Evolutionary conservation across 2,888 invertebrate species (phyloP), one percentile per base, ranked within the genome.

Genomic region (Melipona beecheii): DNA sequence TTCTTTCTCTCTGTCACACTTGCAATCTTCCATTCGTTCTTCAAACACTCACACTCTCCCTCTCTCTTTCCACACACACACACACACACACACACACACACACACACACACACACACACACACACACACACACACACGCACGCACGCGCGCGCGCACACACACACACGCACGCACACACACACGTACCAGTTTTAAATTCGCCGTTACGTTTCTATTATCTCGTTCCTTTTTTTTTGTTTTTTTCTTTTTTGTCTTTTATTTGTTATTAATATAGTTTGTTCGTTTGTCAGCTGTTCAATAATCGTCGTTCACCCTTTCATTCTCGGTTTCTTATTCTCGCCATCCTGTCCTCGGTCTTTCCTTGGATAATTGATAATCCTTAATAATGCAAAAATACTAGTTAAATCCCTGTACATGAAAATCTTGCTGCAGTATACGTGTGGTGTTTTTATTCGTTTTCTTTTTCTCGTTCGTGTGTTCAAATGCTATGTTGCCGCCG

Each of bases 401-500:
- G 91, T 92, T 93, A 91, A 93, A 93, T 94, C 92, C 93, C 93
- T 93, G 92, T 93, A 94, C 93, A 94, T 89, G 92, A 92, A 91
- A 92, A 92, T 91, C 91, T 91, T 88, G 88, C 90, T 90, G 88
- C 81, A 78, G 70, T 69, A 54, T 71, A 31, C 36, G 72, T 58
- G 31, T 64, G 19, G 11, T 64, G 31, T 31, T 19, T 31, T 43
- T 64, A 13, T 31, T 13, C 3, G n/a, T 6, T 27, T 36, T 36
- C 36, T 43, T 66, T 43, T 66, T 31, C 4, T 43, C 43, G 17
- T 68, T n/a, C 19, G 27, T n/a, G 64, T 64, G 24, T 31, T 21
- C 27, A 4, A 27, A 60, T 27, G 27, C 9, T 27, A 27, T 19
- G 6, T 19, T 24, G 17, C 6, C 17, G 17, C 60, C 56, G 60